Evolutionary conservation across 2,113 vertebrate species (phyloP), one percentile per base, ranked within the genome.

Genomic region (Bothrops jararaca): DNA sequence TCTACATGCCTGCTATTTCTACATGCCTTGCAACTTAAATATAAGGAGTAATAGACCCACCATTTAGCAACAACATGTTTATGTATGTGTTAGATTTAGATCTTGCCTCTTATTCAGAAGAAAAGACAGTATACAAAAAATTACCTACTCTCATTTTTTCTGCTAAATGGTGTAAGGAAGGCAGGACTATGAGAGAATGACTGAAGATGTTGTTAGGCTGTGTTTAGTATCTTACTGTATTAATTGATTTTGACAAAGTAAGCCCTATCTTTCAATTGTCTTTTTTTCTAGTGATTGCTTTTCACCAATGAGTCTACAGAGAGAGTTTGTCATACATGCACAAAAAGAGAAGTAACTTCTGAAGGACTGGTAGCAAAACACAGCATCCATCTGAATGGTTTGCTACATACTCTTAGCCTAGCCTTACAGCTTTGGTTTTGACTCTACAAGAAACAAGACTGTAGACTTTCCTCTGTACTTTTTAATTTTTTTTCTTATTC

Each of bases 161-260:
- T 34, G 34, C 64, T n/a, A 74, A 34, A 74, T n/a, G 5, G 12
- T 74, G n/a, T 34, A 18, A 18, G 64, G 29, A 34, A 74, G n/a
- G 64, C n/a, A 6, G n/a, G 64, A 13, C 64, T 74, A 74, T 34
- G 64, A 34, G 13, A n/a, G 64, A n/a, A 74, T 74, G 29, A 34
- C 29, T 69, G 29, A 69, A 69, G 29, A 69, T 34, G 13, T 52
- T 88, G 54, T 22, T 93, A 57, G 89, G 39, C 53, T 86, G 26
- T 50, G 11, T 90, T 93, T 95, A 74, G 64, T 69, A 69, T 34
- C 29, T 69, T 69, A 39, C 48, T 87, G 26, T 45, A 10, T 91
- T 94, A 94, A 86, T 93, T 95, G 54, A 87, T 94, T 94, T 88
- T 50, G 34, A 94, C 54, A 0, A 2, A 64, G 22, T 92, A n/a